Evolutionary conservation across 2,113 vertebrate genomes (phyloP), one percentile per base, ranked within the genome.

Genomic region (Lontra canadensis): DNA sequence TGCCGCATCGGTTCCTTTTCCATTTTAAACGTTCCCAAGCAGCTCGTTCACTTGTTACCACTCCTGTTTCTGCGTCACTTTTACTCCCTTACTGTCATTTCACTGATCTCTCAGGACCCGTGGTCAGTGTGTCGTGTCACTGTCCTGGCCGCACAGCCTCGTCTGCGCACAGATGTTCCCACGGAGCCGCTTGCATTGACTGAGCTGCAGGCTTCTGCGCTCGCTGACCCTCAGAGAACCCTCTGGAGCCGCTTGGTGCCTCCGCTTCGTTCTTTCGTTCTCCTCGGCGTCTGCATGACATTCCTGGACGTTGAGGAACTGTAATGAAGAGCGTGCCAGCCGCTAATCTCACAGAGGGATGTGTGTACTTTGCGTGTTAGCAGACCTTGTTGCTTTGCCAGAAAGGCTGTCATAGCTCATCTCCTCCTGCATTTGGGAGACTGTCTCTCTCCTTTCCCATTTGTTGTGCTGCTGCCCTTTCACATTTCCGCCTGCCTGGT

Each of bases 241-340:
- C 5, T 55, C 2, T 6, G 1, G 18, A 10, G 20, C 25, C 2
- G 0, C 26, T 6, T 14, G 26, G 44, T 12, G 4, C 42, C 21
- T 14, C 12, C 10, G 0, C 9, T 1, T 31, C 25, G 20, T 31
- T 31, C 23, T 67, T 0, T 36, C 25, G 20, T 25, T 39, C 17
- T 67, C 13, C 57, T 31, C 17, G 15, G 0, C 7, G 13, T 31
- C 31, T 25, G 2, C 14, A 1, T 57, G 31, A 20, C 6, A 18
- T 13, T 25, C 31, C 21, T 0, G 31, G 59, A 26, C 29, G 55
- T 15, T 1, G 20, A 52, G 15, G 42, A 29, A 7, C 81, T 59
- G 7, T 39, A 13, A 7, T 15, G n/a, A 63, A 63, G 3, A 20
- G 7, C 20, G 42, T 49, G 29, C 69, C 17, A 52, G 21, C 13